Conservation (phyloP, 2,797 vertebrate genomes). For the Cryptoblepharus egeriae region DNA sequence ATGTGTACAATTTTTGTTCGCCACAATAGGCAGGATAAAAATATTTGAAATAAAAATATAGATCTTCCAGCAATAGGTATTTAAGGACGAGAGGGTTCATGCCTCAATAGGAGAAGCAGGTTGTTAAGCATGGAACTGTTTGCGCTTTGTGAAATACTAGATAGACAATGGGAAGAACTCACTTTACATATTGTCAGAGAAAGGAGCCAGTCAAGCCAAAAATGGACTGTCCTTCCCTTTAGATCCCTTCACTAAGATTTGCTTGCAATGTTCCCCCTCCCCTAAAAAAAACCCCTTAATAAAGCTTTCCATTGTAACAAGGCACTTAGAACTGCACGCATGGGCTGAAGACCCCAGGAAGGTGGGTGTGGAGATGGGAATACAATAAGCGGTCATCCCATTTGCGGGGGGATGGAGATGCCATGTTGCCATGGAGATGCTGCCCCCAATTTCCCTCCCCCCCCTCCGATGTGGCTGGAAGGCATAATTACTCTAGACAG, state of each 20-base stretch:
- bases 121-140: too few species aligned
- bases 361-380: not conserved
- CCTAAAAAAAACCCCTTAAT: not conserved
- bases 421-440: not conserved
- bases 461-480: not conserved
- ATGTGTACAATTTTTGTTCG: too few species aligned
- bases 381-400: not conserved
- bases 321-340: not conserved
- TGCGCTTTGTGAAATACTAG: too few species aligned
- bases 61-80: too few species aligned
- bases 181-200: not conserved
- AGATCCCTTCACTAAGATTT: not conserved
- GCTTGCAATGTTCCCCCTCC: not conserved
- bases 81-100: too few species aligned
- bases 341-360: not conserved
- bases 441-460: too few species aligned
- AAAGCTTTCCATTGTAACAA: not conserved
- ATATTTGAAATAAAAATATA: too few species aligned
- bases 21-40: too few species aligned
- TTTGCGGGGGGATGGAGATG: too few species aligned
- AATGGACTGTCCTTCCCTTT: fast-evolving
- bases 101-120: too few species aligned
- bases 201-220: not conserved
- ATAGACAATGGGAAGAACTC: not conserved
- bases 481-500: not conserved